A percentile compares a stretch with the other conserved stretches of the same genome.
Evolutionary conservation across 2,888 invertebrate species (phyloP).

Genomic region (Diaphora mendica): DNA sequence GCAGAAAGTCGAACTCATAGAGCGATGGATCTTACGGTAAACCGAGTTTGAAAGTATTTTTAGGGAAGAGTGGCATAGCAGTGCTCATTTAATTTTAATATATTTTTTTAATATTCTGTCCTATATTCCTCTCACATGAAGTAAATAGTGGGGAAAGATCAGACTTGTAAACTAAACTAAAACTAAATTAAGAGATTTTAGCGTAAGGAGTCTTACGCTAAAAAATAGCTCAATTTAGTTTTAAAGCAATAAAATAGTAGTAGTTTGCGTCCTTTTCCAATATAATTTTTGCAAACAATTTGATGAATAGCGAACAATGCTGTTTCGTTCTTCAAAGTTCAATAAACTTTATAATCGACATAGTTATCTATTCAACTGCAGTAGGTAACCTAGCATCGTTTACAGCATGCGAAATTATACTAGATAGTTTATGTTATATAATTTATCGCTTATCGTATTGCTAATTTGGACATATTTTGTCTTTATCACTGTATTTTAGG

Average conservation of each 20-base stretch:
- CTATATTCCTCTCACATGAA: too few relatives aligned
- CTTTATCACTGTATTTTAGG: constrained; percentile 43
- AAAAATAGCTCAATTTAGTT: too few relatives aligned
- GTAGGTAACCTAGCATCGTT: constrained; percentile 34
- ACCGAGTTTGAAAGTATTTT: neutral
- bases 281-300: too few relatives aligned
- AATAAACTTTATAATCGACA: neutral
- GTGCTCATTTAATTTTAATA: too few relatives aligned
- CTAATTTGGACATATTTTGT: constrained; percentile 49
- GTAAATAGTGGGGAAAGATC: too few relatives aligned
- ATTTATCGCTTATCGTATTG: constrained; percentile 52
- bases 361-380: neutral
- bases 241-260: too few relatives aligned
- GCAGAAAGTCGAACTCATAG: neutral
- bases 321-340: neutral
- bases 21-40: neutral
- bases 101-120: too few relatives aligned
- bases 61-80: too few relatives aligned
- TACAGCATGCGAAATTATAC: constrained; percentile 32
- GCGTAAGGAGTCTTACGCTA: too few relatives aligned
- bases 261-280: too few relatives aligned
- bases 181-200: too few relatives aligned
- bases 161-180: neutral
- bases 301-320: neutral
- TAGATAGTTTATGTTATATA: constrained; percentile 27